A percentile compares a stretch with the other conserved stretches of the same genome.
Evolutionary conservation across 2,797 vertebrate genomes (phyloP).

Genomic region (Phoebastria nigripes): DNA sequence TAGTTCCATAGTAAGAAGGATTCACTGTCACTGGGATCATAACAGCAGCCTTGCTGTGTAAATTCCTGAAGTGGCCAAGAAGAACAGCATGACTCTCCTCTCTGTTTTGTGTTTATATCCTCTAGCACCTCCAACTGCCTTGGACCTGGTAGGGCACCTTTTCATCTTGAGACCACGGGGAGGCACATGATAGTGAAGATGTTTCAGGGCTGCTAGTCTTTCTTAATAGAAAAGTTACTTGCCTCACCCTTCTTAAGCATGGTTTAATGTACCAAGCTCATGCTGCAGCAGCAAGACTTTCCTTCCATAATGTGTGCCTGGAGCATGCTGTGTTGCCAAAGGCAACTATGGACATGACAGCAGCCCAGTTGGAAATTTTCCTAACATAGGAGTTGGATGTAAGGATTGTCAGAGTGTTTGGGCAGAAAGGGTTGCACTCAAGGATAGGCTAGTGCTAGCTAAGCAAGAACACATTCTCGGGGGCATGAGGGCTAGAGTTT

Average conservation of each 20-base stretch:
- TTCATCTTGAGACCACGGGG: background rate
- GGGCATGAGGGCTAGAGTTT: background rate
- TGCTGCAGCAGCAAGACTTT: background rate
- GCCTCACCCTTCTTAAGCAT: background rate
- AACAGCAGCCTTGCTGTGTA: background rate
- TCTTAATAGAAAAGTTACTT: background rate
- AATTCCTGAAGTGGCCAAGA: background rate
- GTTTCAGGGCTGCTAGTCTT: background rate
- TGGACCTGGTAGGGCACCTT: background rate
- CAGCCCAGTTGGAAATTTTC: background rate
- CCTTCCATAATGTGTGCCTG: background rate
- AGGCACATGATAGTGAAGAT: background rate
- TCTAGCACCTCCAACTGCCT: background rate
- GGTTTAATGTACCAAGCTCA: background rate
- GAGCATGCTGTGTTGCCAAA: background rate
- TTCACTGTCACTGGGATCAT: background rate
- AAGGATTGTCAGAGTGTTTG: background rate
- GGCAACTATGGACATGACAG: background rate
- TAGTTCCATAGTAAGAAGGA: conserved; percentile 43
- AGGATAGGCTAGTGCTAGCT: background rate
- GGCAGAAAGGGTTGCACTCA: background rate
- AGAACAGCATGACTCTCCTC: background rate
- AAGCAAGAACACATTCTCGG: background rate
- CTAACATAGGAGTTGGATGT: fast-evolving
- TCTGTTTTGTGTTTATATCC: background rate